Percentiles rank a stretch among this genome's conserved stretches.
Evolutionary conservation across 1,140 invertebrate species (phyloP).

Genomic region (Anagrus nilaparvatae): DNA sequence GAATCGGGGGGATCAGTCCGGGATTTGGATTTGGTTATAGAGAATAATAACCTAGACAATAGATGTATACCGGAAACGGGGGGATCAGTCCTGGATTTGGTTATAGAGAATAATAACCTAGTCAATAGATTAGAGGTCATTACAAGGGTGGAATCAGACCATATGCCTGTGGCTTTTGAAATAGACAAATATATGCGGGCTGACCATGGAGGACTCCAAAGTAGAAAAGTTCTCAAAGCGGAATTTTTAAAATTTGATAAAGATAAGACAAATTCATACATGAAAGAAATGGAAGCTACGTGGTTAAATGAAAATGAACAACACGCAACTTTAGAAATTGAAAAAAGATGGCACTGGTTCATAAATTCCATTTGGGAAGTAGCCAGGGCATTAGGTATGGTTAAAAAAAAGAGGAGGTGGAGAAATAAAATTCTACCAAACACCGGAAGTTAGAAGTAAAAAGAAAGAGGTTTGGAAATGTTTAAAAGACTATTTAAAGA

Average conservation of each 20-base stretch:
- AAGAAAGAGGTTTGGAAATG: not conserved
- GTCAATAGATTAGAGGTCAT: not conserved
- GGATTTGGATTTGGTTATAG: no score
- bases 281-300: not conserved
- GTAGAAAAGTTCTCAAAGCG: no score
- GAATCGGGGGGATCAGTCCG: not conserved
- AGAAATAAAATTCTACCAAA: constrained; percentile 6
- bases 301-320: not conserved
- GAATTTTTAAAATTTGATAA: no score
- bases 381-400: not conserved
- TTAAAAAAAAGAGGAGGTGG: not conserved
- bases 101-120: not conserved
- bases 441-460: not conserved
- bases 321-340: not conserved
- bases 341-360: not conserved
- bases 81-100: not conserved
- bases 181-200: no score
- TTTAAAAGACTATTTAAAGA: not conserved
- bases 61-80: no score
- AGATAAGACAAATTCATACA: no score
- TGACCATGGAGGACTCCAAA: no score
- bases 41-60: no score
- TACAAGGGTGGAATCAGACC: constrained; percentile 11
- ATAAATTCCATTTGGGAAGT: no score
- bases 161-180: constrained; percentile 8